Evolutionary conservation across 1,140 invertebrate species (phyloP), one percentile per base, ranked within the genome.

Genomic region (Heliconius hermathena): DNA sequence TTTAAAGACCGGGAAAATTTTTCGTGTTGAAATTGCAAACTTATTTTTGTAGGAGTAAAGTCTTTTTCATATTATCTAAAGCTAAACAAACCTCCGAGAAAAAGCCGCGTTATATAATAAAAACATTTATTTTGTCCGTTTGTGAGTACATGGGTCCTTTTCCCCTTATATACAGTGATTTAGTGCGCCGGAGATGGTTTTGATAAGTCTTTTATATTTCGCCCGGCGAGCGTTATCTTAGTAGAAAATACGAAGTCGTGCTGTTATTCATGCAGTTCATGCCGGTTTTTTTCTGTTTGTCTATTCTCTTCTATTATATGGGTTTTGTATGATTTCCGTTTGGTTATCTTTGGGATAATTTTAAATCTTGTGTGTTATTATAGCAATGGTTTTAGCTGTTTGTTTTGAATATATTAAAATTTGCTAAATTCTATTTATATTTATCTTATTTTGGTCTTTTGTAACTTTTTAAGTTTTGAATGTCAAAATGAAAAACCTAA

Each of bases 61-160:
- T 46, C 41, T 36, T 18, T 79, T 88, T 87, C 88, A 22, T n/a
- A 74, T 18, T 79, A 33, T 6, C 29, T 60, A 16, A 18, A 74
- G 46, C 36, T 54, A 86, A 88, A 91, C 91, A 87, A 90, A 90
- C 88, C 88, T 91, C 89, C 86, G 92, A 94, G 93, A 92, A 94
- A 92, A 93, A 87, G 88, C 90, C 90, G 89, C 89, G 91, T 92
- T 93, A 94, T 94, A 92, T 94, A 94, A 94, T 93, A 92, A 93
- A 93, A 93, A 93, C 91, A 92, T 93, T 93, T 93, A 93, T 94
- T 94, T 93, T 93, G 89, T 90, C 87, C 91, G 91, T 92, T 92
- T 93, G 89, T 85, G 88, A 93, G 93, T 93, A 94, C 91, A 94
- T 88, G 90, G 91, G 85, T 89, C 85, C 90, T 91, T 88, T 93